phyloP scores from a whole-genome alignment of 2,797 vertebrate genomes.

The Chiroxiphia lanceolata region DNA sequence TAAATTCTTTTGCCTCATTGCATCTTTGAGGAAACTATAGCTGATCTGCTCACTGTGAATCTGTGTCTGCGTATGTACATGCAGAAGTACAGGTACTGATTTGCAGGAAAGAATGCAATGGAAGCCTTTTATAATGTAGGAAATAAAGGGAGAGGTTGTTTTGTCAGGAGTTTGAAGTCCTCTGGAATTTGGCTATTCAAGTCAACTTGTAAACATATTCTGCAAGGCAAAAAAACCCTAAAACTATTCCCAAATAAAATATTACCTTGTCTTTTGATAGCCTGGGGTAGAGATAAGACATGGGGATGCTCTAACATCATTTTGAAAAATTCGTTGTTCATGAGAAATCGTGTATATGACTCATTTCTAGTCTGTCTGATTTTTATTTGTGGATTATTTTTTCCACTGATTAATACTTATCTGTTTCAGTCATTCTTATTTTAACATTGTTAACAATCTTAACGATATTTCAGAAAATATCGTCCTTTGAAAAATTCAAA shows the following conservation, averaged over 20 bases:
- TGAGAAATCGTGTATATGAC: conserved; percentile 54
- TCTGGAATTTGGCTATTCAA: not conserved
- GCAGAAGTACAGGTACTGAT: not conserved
- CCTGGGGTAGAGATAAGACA: not conserved
- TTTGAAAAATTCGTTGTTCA: conserved; percentile 43
- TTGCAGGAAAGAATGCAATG: not conserved
- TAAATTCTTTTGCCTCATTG: not conserved
- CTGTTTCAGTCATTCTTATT: conserved; percentile 43
- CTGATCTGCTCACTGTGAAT: not conserved
- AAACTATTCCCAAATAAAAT: not conserved
- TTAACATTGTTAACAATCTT: conserved; percentile 34
- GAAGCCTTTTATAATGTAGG: not conserved
- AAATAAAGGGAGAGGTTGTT: not conserved
- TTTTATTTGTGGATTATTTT: conserved; percentile 58
- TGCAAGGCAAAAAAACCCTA: fast-evolving
- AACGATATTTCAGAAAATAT: conserved; percentile 22
- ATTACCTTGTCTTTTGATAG: not conserved
- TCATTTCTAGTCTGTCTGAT: conserved; percentile 34
- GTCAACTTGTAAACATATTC: not conserved
- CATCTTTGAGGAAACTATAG: not conserved
- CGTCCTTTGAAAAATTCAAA: not conserved
- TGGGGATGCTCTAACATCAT: not conserved
- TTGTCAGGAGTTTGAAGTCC: not conserved
- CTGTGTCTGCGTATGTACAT: not conserved
- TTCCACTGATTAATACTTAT: conserved; percentile 57